Conservation (phyloP, 2,113 vertebrate species). For the Crocuta crocuta region DNA sequence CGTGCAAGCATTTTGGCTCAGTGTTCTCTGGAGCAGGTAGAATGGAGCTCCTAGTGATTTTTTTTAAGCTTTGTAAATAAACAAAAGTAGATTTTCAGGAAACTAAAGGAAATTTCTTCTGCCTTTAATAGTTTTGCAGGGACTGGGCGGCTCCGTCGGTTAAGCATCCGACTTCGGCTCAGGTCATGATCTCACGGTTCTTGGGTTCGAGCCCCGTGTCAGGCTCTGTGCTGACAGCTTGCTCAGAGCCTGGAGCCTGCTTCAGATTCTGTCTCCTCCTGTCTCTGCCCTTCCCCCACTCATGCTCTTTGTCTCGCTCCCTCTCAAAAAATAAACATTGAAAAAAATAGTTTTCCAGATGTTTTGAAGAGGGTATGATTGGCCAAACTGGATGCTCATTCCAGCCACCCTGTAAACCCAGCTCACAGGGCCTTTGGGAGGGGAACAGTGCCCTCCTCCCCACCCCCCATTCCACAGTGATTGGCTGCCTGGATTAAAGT, state of each 20-base stretch:
- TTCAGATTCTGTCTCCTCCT: no score
- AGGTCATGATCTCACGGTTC: no score
- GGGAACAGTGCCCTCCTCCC: not conserved
- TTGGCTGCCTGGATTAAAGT: not conserved
- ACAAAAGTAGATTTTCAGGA: slow-evolving; percentile 34
- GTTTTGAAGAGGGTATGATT: not conserved
- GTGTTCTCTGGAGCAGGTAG: not conserved
- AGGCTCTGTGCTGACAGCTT: no score
- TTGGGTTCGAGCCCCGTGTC: no score
- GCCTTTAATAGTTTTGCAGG: not conserved
- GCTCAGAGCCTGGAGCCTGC: no score
- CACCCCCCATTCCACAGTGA: no score
- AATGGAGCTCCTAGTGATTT: not conserved
- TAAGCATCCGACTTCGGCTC: no score
- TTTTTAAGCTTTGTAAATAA: slow-evolving; percentile 14
- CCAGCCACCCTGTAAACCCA: not conserved
- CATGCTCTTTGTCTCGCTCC: no score
- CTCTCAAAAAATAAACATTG: no score
- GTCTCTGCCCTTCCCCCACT: no score
- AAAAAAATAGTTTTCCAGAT: not conserved
- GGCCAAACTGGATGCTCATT: not conserved
- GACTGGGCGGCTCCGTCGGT: no score
- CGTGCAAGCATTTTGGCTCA: not conserved
- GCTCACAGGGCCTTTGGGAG: not conserved
- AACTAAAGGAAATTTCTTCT: not conserved